Evolutionary conservation across 2,888 invertebrate genomes (phyloP).

Genomic region (Drosophila prolongata): DNA sequence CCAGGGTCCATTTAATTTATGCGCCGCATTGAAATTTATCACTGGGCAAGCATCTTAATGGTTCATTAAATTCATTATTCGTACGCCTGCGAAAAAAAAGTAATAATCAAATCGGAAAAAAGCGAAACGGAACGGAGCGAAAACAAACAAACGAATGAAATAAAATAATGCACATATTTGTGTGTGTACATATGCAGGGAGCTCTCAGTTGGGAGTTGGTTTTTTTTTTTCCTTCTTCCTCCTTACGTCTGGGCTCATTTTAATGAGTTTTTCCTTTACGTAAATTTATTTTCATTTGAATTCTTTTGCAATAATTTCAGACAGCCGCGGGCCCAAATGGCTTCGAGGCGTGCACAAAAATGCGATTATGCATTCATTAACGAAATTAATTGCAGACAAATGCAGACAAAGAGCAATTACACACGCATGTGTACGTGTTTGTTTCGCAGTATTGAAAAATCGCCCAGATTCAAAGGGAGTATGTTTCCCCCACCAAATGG

Average conservation of each 20-base stretch:
- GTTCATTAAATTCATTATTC: constrained; percentile 84
- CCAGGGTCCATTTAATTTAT: constrained; percentile 76
- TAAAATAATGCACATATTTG: constrained; percentile 70
- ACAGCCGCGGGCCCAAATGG: constrained; percentile 62
- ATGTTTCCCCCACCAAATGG: constrained; percentile 1
- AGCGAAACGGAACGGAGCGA: constrained; percentile 10
- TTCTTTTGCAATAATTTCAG: constrained; percentile 68
- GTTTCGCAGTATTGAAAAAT: constrained; percentile 67
- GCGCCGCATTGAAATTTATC: constrained; percentile 80
- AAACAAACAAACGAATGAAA: constrained; percentile 59
- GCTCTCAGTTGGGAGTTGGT: constrained; percentile 4
- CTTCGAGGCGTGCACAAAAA: constrained; percentile 76
- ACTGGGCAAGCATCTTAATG: constrained; percentile 82
- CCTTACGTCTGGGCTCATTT: constrained; percentile 65
- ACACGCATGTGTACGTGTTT: constrained; percentile 51
- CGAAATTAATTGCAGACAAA: constrained; percentile 79
- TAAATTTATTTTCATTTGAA: constrained; percentile 81
- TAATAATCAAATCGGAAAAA: constrained; percentile 40
- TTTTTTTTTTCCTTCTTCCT: constrained; percentile 34
- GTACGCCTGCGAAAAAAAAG: constrained; percentile 55
- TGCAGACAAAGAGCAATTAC: constrained; percentile 59
- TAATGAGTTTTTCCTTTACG: constrained; percentile 80
- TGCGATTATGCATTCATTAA: constrained; percentile 81
- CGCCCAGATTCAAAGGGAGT: constrained; percentile 46
- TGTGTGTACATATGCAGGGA: constrained; percentile 46